phyloP scores from a whole-genome alignment of 2,888 invertebrate genomes.

The Microchrysa polita region DNA sequence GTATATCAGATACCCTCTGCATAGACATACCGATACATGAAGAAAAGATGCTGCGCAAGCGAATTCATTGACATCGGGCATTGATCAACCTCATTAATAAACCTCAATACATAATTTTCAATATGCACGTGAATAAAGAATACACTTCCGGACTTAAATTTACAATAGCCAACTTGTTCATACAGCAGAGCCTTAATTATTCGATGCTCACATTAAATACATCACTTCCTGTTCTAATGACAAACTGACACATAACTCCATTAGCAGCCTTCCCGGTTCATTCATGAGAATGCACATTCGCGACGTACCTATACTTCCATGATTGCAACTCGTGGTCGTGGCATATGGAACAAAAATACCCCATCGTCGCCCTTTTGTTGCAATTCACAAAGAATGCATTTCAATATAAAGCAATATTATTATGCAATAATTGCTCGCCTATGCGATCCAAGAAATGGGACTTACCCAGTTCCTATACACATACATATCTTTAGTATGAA shows the following conservation, averaged over 20 bases:
- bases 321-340: not conserved
- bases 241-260: constrained; percentile 50
- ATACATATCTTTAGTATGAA: too few relatives aligned
- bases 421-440: not conserved
- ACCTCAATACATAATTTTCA: too few relatives aligned
- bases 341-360: not conserved
- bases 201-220: constrained; percentile 20
- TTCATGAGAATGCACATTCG: not conserved
- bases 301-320: not conserved
- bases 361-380: not conserved
- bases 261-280: constrained; percentile 48
- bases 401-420: not conserved
- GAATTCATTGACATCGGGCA: too few relatives aligned
- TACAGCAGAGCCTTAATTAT: constrained; percentile 3
- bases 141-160: too few relatives aligned
- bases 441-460: not conserved
- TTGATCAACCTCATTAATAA: too few relatives aligned
- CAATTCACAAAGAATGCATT: not conserved
- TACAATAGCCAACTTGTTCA: not conserved
- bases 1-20: too few relatives aligned
- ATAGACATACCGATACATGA: too few relatives aligned
- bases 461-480: not conserved
- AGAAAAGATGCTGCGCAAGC: too few relatives aligned
- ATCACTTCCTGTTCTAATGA: constrained; percentile 49
- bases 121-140: too few relatives aligned